Evolutionary conservation across 1,140 invertebrate genomes (phyloP).

Genomic region (Zaprionus taronus): DNA sequence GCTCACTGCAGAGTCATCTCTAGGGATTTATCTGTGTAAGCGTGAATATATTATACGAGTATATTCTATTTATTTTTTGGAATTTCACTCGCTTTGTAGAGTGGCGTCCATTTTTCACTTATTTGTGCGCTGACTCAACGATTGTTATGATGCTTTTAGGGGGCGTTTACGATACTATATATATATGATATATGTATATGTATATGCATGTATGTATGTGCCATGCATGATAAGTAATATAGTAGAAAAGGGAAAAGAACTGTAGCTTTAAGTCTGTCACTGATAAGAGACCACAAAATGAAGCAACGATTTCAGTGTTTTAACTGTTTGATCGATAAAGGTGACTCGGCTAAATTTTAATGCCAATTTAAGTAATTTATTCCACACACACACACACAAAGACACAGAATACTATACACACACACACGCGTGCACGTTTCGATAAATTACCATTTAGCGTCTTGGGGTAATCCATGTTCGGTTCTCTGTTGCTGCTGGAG

Average conservation of each 20-base stretch:
- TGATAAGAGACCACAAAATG: conserved; percentile 33
- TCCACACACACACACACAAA: conserved; percentile 25
- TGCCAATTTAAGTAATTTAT: conserved; percentile 58
- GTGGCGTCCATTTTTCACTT: background rate
- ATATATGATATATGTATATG: background rate
- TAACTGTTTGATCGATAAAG: conserved; percentile 73
- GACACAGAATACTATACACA: background rate
- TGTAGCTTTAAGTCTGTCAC: background rate
- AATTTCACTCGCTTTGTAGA: background rate
- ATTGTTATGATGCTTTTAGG: conserved; percentile 15
- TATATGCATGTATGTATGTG: background rate
- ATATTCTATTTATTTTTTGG: background rate
- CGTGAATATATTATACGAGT: background rate
- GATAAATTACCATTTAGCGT: conserved; percentile 65
- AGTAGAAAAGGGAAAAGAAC: background rate
- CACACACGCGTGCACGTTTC: conserved; percentile 11
- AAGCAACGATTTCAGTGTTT: conserved; percentile 43
- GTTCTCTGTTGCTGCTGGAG: conserved; percentile 1
- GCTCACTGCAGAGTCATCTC: background rate
- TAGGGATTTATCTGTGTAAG: background rate
- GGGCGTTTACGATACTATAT: conserved; percentile 19
- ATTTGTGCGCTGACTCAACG: background rate
- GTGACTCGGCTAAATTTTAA: conserved; percentile 38
- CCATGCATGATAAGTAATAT: conserved; percentile 2
- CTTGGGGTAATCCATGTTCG: conserved; percentile 73